Evolutionary conservation across 2,888 invertebrate species (phyloP).

Genomic region (Coelogynopora nodosa): DNA sequence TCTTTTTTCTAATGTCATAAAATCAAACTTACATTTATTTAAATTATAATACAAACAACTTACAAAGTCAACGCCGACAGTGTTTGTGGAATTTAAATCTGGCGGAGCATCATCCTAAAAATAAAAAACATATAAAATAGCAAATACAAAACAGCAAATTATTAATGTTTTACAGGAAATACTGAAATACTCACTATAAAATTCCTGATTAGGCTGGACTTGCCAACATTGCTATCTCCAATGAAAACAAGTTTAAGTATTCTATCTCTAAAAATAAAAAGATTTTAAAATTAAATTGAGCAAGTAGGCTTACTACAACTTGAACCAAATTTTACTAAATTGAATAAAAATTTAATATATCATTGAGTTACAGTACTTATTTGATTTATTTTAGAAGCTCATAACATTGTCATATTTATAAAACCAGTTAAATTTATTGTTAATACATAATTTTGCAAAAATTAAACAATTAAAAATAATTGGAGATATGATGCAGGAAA

Average conservation of each 20-base stretch:
- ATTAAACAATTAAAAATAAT: background rate
- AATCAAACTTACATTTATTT: too few relatives aligned
- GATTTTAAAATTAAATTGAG: background rate
- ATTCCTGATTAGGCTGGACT: background rate
- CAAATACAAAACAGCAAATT: background rate
- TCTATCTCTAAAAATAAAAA: background rate
- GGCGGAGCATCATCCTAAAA: background rate
- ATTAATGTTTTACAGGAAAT: background rate
- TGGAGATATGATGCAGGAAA: background rate
- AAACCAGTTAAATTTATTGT: too few relatives aligned
- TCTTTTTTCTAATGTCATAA: too few relatives aligned
- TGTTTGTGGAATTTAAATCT: background rate
- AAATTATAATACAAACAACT: background rate
- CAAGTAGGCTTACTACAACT: background rate
- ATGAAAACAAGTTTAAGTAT: background rate
- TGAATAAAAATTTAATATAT: too few relatives aligned
- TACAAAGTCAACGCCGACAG: background rate
- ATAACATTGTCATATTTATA: too few relatives aligned
- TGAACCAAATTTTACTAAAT: background rate
- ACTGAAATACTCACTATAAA: background rate
- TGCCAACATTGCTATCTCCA: background rate
- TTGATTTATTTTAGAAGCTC: background rate
- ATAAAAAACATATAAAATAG: background rate
- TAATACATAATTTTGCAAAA: background rate
- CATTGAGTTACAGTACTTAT: background rate